phyloP scores from a whole-genome alignment of 2,113 vertebrate genomes.

The Siphamia tubifer region DNA sequence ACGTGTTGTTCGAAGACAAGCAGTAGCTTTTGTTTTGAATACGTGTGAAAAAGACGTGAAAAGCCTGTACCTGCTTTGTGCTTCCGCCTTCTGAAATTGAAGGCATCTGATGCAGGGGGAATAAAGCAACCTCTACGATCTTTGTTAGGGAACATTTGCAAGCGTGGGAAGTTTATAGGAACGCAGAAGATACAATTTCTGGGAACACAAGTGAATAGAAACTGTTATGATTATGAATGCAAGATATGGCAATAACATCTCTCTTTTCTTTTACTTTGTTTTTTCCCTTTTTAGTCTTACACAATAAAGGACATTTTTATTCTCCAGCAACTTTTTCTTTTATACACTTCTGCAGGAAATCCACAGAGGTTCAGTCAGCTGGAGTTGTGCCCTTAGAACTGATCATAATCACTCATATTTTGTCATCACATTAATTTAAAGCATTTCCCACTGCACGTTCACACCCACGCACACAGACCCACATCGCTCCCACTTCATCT shows the following conservation, averaged over 20 bases:
- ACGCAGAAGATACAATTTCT: background rate
- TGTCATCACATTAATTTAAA: conserved; percentile 10
- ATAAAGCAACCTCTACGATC: conserved; percentile 19
- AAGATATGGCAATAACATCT: no score
- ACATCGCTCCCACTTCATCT: background rate
- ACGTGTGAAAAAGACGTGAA: conserved; percentile 34
- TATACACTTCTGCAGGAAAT: conserved; percentile 1
- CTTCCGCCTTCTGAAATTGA: conserved; percentile 6
- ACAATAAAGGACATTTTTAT: background rate
- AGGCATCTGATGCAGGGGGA: conserved; percentile 2
- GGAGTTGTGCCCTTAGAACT: background rate
- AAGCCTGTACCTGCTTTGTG: conserved; percentile 20
- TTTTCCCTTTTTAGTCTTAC: background rate
- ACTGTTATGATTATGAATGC: background rate
- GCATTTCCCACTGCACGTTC: background rate
- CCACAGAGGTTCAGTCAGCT: background rate
- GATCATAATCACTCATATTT: background rate
- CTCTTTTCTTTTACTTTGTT: no score
- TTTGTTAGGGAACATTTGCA: background rate
- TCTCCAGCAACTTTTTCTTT: conserved; percentile 7
- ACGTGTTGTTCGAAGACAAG: conserved; percentile 24
- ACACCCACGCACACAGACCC: background rate
- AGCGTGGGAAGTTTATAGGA: background rate
- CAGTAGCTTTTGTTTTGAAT: conserved; percentile 23
- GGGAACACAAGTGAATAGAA: conserved; percentile 10